Conservation (phyloP, 1,140 invertebrate species). For the Drosophila santomea region DNA sequence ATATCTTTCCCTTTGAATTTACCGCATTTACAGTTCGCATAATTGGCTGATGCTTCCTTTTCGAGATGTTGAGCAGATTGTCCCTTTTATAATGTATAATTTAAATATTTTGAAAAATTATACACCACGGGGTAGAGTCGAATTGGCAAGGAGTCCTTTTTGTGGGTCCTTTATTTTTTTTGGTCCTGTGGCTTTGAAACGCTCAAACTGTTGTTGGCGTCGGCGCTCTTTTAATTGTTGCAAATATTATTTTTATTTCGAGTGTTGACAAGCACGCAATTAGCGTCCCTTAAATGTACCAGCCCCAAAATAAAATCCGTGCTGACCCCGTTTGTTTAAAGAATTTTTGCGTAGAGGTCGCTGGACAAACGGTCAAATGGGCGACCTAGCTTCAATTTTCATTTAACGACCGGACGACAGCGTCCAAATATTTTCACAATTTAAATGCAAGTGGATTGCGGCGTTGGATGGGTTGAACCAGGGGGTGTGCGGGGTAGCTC, state of each 20-base stretch:
- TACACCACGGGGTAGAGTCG: constrained; percentile 18
- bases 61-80: constrained; percentile 25
- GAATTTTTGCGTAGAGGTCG: constrained; percentile 22
- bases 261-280: constrained; percentile 73
- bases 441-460: constrained; percentile 66
- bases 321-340: constrained; percentile 51
- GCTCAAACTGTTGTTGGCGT: constrained; percentile 46
- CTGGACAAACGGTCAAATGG: constrained; percentile 14
- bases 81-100: constrained; percentile 56
- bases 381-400: constrained; percentile 61
- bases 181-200: constrained; percentile 29
- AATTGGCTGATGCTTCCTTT: constrained; percentile 33
- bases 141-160: constrained; percentile 19
- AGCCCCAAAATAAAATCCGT: background rate
- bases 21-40: constrained; percentile 37
- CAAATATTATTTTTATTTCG: constrained; percentile 75
- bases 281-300: constrained; percentile 27
- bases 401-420: constrained; percentile 48
- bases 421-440: constrained; percentile 77
- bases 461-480: constrained; percentile 18
- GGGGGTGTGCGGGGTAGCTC: too few relatives aligned
- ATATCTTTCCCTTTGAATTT: background rate
- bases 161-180: constrained; percentile 27
- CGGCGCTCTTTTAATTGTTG: constrained; percentile 69
- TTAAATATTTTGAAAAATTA: constrained; percentile 48